Conservation (phyloP, 2,888 invertebrate species). For the Lithodes maja region DNA sequence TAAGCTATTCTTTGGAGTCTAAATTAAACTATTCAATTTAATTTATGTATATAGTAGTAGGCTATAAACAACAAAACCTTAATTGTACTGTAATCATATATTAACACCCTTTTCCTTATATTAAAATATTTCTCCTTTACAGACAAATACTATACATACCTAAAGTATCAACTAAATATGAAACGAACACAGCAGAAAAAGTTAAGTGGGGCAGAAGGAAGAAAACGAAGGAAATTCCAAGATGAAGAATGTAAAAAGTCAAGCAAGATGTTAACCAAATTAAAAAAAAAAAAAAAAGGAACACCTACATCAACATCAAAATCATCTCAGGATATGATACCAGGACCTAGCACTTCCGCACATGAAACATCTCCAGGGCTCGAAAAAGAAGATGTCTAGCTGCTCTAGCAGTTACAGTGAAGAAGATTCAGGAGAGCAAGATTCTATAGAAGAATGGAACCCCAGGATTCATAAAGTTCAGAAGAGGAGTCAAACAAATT, state of each 20-base stretch:
- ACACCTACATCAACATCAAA: background rate
- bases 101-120: background rate
- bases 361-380: background rate
- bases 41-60: background rate
- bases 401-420: background rate
- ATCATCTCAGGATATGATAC: background rate
- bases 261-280: background rate
- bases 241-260: slow-evolving; percentile 1
- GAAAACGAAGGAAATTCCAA: slow-evolving; percentile 11
- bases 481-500: slow-evolving; percentile 27
- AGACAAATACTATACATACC: background rate
- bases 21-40: background rate
- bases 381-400: slow-evolving; percentile 19
- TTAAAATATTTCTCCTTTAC: background rate
- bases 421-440: slow-evolving; percentile 18
- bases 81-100: background rate
- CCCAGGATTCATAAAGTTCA: slow-evolving; percentile 9
- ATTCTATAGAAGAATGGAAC: slow-evolving; percentile 6
- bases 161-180: background rate
- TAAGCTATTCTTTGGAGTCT: background rate
- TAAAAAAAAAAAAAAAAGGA: background rate
- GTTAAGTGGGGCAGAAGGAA: slow-evolving; percentile 25
- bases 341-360: background rate
- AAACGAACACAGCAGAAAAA: slow-evolving; percentile 8
- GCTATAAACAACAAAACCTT: background rate